These are phyloP conservation scores for Megalops atlanticus DNA, from an alignment of 2,113 vertebrate species.

Conservation along the genomic window DNA sequence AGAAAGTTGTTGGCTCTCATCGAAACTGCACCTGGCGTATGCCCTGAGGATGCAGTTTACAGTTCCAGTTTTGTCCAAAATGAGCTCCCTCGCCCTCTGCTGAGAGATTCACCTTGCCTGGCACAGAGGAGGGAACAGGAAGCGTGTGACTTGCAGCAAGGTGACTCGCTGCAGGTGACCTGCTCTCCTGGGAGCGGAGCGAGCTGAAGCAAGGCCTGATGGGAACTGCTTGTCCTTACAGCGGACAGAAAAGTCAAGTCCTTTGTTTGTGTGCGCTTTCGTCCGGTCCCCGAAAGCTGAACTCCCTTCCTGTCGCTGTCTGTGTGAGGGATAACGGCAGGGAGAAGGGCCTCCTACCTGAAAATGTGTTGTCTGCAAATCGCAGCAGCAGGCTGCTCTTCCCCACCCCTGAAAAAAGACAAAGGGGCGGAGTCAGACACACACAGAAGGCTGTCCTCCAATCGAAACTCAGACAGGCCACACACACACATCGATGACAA, in stretches of 20 bases:
- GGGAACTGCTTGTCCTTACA: neutral
- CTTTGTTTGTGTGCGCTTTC: neutral
- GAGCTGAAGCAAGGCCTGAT: neutral
- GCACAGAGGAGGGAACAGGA: neutral
- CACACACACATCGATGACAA: neutral
- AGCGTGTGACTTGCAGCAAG: conserved; percentile 12
- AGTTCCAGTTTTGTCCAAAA: neutral
- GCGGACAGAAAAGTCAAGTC: neutral
- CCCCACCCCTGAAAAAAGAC: conserved; percentile 73
- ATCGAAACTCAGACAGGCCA: neutral
- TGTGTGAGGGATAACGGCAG: neutral
- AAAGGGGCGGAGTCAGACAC: conserved; percentile 17
- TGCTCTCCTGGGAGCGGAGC: neutral
- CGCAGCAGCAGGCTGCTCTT: conserved; percentile 83
- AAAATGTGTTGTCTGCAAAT: conserved; percentile 84
- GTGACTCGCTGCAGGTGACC: neutral
- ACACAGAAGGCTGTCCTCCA: neutral
- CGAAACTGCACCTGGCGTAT: neutral
- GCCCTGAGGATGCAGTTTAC: neutral
- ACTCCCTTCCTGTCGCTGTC: neutral
- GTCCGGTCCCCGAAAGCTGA: neutral
- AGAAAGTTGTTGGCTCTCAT: neutral
- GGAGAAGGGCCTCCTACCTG: conserved; percentile 66
- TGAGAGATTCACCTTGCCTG: neutral
- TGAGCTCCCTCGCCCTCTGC: neutral